A percentile compares a stretch with the other conserved stretches of the same genome.
Evolutionary conservation across 2,113 vertebrate genomes (phyloP).

Genomic region (Epinephelus fuscoguttatus): DNA sequence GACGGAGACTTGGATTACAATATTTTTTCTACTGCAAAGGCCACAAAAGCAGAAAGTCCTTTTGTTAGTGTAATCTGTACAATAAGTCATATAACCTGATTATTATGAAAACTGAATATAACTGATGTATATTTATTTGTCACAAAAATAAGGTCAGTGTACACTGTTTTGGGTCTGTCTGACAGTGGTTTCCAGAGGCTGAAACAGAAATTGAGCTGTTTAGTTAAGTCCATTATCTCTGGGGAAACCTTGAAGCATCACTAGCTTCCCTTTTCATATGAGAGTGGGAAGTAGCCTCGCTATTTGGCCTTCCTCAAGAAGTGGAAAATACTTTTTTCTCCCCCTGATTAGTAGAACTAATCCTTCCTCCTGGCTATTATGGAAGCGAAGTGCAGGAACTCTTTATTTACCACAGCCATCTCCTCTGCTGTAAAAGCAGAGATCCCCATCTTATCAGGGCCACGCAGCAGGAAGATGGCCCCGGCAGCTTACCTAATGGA

Average conservation of each 20-base stretch:
- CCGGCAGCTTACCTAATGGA: conserved; percentile 69
- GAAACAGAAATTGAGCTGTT: conserved; percentile 40
- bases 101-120: not conserved
- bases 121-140: not conserved
- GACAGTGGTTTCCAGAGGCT: conserved; percentile 1
- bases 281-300: conserved; percentile 31
- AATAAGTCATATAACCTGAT: not conserved
- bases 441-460: conserved; percentile 78
- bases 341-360: conserved; percentile 63
- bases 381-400: conserved; percentile 70
- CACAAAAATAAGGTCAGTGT: conserved; percentile 21
- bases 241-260: conserved; percentile 36
- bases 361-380: conserved; percentile 54
- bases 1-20: not conserved
- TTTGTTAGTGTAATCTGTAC: not conserved
- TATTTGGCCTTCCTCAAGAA: conserved; percentile 56
- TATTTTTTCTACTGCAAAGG: not conserved
- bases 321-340: conserved; percentile 31
- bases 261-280: conserved; percentile 29
- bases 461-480: conserved; percentile 69
- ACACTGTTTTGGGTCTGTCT: not conserved
- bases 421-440: conserved; percentile 58
- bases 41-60: not conserved
- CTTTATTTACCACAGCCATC: conserved; percentile 69
- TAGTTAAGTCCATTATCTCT: conserved; percentile 38